phyloP scores from a whole-genome alignment of 2,113 vertebrate genomes.

The Lophotis ruficrista region DNA sequence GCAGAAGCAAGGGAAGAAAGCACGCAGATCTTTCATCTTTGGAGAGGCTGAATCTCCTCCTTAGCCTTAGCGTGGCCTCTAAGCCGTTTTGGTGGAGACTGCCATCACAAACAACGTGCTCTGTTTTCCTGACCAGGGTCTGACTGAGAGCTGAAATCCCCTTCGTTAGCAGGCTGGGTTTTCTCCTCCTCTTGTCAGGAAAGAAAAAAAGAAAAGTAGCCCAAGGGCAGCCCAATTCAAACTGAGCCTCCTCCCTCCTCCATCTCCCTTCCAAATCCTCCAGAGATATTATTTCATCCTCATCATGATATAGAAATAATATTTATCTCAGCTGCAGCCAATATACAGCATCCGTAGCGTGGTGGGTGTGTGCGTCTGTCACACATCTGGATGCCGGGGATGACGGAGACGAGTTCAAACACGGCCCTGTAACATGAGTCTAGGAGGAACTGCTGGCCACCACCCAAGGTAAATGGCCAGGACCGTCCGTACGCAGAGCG shows the following conservation, averaged over 20 bases:
- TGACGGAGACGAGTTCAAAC: not conserved
- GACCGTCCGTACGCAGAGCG: rapidly evolving
- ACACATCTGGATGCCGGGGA: not conserved
- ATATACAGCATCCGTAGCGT: not conserved
- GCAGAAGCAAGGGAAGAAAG: not conserved
- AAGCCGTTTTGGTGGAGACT: not conserved
- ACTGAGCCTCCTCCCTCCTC: not conserved
- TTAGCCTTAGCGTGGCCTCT: not conserved
- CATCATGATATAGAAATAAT: not conserved
- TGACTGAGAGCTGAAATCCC: not conserved
- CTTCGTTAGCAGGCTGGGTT: not conserved
- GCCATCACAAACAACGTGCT: not conserved
- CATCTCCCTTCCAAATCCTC: not conserved
- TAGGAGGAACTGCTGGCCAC: not conserved
- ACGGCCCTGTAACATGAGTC: not conserved
- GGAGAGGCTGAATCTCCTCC: not conserved
- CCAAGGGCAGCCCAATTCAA: not conserved
- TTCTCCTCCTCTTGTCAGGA: not conserved
- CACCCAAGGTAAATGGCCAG: conserved; percentile 23
- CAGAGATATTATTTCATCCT: not conserved
- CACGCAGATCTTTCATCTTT: not conserved
- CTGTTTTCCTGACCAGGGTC: not conserved
- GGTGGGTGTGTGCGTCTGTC: not conserved
- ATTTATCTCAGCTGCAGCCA: conserved; percentile 52
- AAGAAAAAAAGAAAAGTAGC: not conserved